A percentile compares a stretch with the other conserved stretches of the same genome.
Conservation (phyloP, 2,888 invertebrate species). For the Apamea anceps region DNA sequence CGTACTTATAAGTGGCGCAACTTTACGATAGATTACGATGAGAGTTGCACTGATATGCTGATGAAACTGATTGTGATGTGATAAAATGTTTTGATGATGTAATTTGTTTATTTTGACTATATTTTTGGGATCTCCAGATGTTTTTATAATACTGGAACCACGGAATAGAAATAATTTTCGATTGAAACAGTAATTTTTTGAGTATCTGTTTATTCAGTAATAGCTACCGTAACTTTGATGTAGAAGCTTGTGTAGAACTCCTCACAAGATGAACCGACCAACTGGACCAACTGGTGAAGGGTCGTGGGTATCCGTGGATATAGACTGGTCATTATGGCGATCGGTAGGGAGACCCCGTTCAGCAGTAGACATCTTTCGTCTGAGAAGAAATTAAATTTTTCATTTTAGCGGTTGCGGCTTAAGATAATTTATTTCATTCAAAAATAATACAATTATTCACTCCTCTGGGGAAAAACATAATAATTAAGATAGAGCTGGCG, state of each 20-base stretch:
- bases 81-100: slow-evolving; percentile 11
- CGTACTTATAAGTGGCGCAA: slow-evolving; percentile 17
- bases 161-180: neutral
- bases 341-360: neutral
- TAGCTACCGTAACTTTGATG: neutral
- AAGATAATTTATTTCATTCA: too few relatives aligned
- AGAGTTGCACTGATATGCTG: neutral
- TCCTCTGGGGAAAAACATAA: too few relatives aligned
- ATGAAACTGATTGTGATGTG: slow-evolving; percentile 19
- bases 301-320: neutral
- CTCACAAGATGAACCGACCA: neutral
- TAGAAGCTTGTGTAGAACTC: neutral
- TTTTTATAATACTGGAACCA: neutral
- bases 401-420: too few relatives aligned
- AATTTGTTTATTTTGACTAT: neutral
- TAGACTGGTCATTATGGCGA: neutral
- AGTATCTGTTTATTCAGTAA: neutral
- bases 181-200: neutral
- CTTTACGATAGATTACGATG: neutral
- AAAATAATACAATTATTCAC: too few relatives aligned
- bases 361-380: too few relatives aligned
- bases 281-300: neutral
- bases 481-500: too few relatives aligned
- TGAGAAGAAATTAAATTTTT: too few relatives aligned
- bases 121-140: neutral